Evolutionary conservation across 2,113 vertebrate species (phyloP), one percentile per base, ranked within the genome.

Genomic region (Tonatia bakeri): DNA sequence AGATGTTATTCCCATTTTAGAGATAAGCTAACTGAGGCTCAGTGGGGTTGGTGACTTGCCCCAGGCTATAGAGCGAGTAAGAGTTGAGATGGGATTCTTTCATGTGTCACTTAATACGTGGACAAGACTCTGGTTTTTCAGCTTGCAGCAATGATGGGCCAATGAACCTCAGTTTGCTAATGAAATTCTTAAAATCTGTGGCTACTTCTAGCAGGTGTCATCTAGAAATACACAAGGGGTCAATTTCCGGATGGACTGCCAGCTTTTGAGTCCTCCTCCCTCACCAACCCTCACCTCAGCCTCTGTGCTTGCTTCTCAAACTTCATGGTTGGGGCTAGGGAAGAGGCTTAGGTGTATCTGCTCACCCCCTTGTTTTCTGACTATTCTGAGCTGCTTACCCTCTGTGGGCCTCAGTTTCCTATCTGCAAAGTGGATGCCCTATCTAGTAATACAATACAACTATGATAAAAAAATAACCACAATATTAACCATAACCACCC

Each of bases 241-340:
- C 59, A 17, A 5, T 26, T 45, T 76, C 43, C n/a, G 36, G 8
- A 3, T 17, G 17, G 3, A 31, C 2, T 7, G 38, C 15, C 24
- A 8, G 31, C 15, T 47, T 33, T 47, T 2, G 4, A 28, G 9
- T n/a, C 22, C 19, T 72, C 26, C 33, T 45, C 26, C 22, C 26
- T 50, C 12, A 26, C 0, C 26, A 31, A 56, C 14, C n/a, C 17
- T 70, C 28, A 15, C 28, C 38, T 79, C 38, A 31, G 69, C 11
- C 47, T 56, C 12, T 45, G 1, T 1, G 1, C 5, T 38, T 16
- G 4, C 24, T 50, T 24, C 14, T 36, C 10, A 3, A 12, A 28
- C 26, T 56, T 33, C 84, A 26, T 17, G 40, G 3, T 4, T 5
- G 2, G 9, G 3, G 11, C 26, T 26, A 10, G 13, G 8, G 7